Conservation (phyloP, 2,797 vertebrate genomes). For the Urocyon cinereoargenteus region DNA sequence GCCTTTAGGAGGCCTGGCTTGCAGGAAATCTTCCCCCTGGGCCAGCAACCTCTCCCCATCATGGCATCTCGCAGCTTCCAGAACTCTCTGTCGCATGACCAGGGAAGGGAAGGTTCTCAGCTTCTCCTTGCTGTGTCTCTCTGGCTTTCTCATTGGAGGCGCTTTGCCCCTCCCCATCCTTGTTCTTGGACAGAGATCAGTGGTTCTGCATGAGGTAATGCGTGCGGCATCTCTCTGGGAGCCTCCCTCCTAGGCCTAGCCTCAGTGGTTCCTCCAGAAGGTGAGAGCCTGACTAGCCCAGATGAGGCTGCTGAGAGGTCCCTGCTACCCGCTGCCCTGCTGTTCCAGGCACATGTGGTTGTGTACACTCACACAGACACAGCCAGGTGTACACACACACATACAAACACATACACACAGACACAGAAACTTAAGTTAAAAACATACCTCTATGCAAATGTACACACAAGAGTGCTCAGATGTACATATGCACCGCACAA, state of each 20-base stretch:
- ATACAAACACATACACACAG: too few relatives aligned
- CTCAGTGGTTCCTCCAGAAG: background rate
- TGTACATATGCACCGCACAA: too few relatives aligned
- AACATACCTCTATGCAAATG: too few relatives aligned
- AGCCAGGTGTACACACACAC: background rate
- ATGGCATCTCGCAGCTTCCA: background rate
- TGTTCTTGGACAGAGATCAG: background rate
- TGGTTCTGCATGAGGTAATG: background rate
- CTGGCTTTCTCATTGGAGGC: background rate
- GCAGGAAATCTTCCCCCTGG: background rate
- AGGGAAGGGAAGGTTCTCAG: background rate
- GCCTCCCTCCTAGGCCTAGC: background rate
- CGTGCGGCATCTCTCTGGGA: background rate
- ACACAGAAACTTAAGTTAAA: too few relatives aligned
- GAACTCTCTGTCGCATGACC: fast-evolving
- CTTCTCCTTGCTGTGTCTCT: background rate
- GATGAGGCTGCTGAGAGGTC: background rate
- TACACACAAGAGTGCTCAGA: too few relatives aligned
- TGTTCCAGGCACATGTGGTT: background rate
- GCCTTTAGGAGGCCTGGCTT: background rate
- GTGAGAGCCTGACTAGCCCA: background rate
- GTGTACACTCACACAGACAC: background rate
- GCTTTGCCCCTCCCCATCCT: too few relatives aligned
- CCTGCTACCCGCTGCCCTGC: background rate
- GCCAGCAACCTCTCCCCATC: background rate